Base-by-base conservation (phyloP, 2,113 vertebrate genomes). In the Notothenia rossii region DNA sequence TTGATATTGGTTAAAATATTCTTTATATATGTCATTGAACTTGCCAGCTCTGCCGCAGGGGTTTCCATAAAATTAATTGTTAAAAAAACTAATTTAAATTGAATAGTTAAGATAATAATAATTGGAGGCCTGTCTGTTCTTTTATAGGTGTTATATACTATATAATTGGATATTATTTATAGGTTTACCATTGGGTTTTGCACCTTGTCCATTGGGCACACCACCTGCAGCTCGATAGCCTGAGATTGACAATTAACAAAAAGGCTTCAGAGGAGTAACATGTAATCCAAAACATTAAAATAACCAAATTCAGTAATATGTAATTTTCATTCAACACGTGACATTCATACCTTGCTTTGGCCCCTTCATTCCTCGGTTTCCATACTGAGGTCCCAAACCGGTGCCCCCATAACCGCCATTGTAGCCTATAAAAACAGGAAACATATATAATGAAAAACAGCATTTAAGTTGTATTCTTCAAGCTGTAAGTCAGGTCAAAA, bases 361-460 rank as follows among this genome's bases (percentile, higher is more conserved):
- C 60, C 92, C 90, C 73, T 94, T 94, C 78, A 86, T 82, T 33
- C 92, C 88, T 40, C 78, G 86, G 69, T 85, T 87, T 63, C 85
- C 86, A 81, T 82, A 85, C 2, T 43, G 84, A 81, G 82, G 10
- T 22, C 88, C 85, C 61, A 82, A 51, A 72, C 91, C 88, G 61
- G 87, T 72, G 5, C 49, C 65, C 15, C 83, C 88, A 79, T 89
- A 85, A 48, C 79, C 88, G 4, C 82, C 86, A 54, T 13, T 83
- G 18, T 80, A 72, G 29, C 83, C 89, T 91, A 53, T 22, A 73
- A 59, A 69, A 49, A 69, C n/a, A 79, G 1, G 5, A 48, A 14
- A 75, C 5, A 48, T 1, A 25, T 4, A 77, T 0, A 65, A 60
- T 73, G 22, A 22, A 7, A 61, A 48, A 51, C 12, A 45, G 1